Conservation (phyloP, 2,113 vertebrate species). For the Cyprinus carpio region DNA sequence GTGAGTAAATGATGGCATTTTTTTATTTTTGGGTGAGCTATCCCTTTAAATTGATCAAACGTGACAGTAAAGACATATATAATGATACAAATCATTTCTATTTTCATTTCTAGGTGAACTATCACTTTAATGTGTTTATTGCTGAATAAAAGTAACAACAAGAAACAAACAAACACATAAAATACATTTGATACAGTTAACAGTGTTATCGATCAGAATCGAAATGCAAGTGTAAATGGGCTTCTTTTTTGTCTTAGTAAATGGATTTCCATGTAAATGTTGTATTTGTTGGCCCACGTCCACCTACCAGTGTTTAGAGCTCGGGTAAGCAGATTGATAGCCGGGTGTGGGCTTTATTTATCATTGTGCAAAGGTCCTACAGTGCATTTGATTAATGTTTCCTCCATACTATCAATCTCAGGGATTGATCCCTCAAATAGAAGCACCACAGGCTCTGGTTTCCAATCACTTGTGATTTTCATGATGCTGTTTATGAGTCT, state of each 20-base stretch:
- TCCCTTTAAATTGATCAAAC: too few species aligned
- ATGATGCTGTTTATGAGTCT: background rate
- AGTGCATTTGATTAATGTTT: conserved; percentile 45
- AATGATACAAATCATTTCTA: too few species aligned
- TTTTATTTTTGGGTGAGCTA: too few species aligned
- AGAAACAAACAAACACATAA: too few species aligned
- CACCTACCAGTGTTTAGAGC: conserved; percentile 27
- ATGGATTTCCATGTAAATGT: conserved; percentile 12
- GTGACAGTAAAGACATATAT: too few species aligned
- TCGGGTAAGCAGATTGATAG: conserved; percentile 27
- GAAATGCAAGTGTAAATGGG: background rate
- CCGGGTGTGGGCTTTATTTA: conserved; percentile 36
- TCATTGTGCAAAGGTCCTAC: conserved; percentile 34
- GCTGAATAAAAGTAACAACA: background rate
- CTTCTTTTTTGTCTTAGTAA: background rate
- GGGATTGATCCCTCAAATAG: conserved; percentile 30
- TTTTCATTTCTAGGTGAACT: too few species aligned
- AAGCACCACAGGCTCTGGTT: conserved; percentile 34
- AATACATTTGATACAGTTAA: background rate
- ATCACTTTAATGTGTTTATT: background rate
- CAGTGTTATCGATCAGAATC: background rate
- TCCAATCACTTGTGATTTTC: conserved; percentile 44
- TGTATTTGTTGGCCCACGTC: background rate
- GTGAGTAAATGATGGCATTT: too few species aligned
- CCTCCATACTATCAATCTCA: conserved; percentile 40